phyloP scores from a whole-genome alignment of 2,888 invertebrate species.

The Drosophila recens region DNA sequence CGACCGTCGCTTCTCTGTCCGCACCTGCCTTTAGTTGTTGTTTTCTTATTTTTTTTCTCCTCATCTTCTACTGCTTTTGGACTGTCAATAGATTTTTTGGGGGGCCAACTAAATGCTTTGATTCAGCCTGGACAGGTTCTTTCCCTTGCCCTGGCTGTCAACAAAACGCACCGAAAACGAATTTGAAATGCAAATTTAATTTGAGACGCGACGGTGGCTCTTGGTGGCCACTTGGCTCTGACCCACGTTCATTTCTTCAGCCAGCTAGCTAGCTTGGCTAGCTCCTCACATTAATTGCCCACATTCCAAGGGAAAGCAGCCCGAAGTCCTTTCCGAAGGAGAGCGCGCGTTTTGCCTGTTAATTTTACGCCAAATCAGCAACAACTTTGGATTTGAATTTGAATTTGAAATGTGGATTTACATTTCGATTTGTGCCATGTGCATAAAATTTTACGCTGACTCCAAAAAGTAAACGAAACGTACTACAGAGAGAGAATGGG shows the following conservation, averaged over 20 bases:
- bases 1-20: conserved; percentile 20
- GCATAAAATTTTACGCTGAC: conserved; percentile 77
- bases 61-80: conserved; percentile 20
- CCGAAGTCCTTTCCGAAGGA: conserved; percentile 10
- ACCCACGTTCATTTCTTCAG: conserved; percentile 1
- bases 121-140: conserved; percentile 57
- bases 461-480: conserved; percentile 50
- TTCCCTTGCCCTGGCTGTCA: conserved; percentile 60
- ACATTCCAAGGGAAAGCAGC: conserved; percentile 38
- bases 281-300: conserved; percentile 70
- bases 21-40: conserved; percentile 52
- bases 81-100: conserved; percentile 71
- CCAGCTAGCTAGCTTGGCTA: conserved; percentile 4
- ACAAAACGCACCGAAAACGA: conserved; percentile 67
- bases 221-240: conserved; percentile 6
- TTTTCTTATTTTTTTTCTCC: conserved; percentile 14
- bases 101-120: conserved; percentile 74
- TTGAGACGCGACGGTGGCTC: conserved; percentile 71
- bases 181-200: conserved; percentile 83
- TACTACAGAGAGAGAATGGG: not conserved
- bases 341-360: conserved; percentile 73
- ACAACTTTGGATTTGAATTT: conserved; percentile 62
- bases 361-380: conserved; percentile 81
- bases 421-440: conserved; percentile 73
- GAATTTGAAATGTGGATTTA: conserved; percentile 54